These are phyloP conservation scores for Lacanobia oleracea DNA, from an alignment of 2,888 invertebrate species.

Conservation along the genomic window DNA sequence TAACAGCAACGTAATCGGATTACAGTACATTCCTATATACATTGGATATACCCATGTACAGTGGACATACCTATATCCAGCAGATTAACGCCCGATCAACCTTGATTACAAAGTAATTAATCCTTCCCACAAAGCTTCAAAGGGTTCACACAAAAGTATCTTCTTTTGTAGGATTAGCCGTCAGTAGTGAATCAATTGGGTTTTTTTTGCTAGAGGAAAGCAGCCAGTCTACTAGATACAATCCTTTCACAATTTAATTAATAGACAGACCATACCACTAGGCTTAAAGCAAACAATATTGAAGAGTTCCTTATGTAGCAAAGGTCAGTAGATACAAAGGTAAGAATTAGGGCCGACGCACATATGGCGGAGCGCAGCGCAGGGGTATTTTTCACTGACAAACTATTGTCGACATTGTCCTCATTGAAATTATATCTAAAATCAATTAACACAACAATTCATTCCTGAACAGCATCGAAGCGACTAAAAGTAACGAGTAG, in stretches of 20 bases:
- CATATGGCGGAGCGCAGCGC: too few species aligned
- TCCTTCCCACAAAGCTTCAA: conserved; percentile 4
- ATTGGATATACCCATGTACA: too few species aligned
- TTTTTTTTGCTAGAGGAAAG: not conserved
- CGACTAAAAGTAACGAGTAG: too few species aligned
- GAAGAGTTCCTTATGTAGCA: too few species aligned
- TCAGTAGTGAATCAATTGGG: not conserved
- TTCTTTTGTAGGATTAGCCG: not conserved
- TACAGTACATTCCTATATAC: not conserved
- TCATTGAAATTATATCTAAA: too few species aligned
- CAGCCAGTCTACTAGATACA: not conserved
- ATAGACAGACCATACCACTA: not conserved
- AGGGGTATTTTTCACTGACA: too few species aligned
- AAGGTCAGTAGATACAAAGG: too few species aligned
- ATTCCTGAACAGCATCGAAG: too few species aligned
- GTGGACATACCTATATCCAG: not conserved
- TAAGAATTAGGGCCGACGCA: too few species aligned
- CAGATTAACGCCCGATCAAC: conserved; percentile 10
- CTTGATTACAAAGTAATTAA: conserved; percentile 31
- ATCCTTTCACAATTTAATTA: not conserved
- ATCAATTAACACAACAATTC: too few species aligned
- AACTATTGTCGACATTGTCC: too few species aligned
- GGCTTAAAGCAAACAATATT: too few species aligned
- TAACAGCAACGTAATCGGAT: conserved; percentile 10
- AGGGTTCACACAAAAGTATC: not conserved